Evolutionary conservation across 2,888 invertebrate species (phyloP).

Genomic region (Amphipyra berbera): DNA sequence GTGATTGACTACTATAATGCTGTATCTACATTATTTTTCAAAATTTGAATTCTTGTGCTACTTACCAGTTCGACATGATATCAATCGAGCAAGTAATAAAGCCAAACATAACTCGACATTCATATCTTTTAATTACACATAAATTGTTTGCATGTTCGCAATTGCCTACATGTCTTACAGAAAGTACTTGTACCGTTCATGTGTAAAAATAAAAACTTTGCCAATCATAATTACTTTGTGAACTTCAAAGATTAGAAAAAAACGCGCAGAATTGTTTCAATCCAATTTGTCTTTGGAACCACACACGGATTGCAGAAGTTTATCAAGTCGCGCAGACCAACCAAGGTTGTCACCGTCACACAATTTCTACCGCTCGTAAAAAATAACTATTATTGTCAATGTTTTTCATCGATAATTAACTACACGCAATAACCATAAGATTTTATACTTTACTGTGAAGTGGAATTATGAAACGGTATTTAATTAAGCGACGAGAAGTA

Average conservation of each 20-base stretch:
- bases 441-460: constrained; percentile 29
- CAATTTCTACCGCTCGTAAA: constrained; percentile 36
- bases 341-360: constrained; percentile 54
- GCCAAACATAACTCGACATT: constrained; percentile 1
- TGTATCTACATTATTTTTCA: constrained; percentile 2
- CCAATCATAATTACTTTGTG: constrained; percentile 48
- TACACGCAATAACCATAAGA: constrained; percentile 41
- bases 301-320: constrained; percentile 64
- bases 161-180: constrained; percentile 29
- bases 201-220: constrained; percentile 36
- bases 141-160: constrained; percentile 36
- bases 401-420: constrained; percentile 37
- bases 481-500: constrained; percentile 6
- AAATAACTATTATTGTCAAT: constrained; percentile 44
- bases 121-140: constrained; percentile 31
- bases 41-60: background rate
- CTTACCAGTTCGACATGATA: background rate
- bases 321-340: constrained; percentile 50
- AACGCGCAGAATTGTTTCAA: constrained; percentile 47
- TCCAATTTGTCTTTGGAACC: constrained; percentile 58
- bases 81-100: constrained; percentile 3
- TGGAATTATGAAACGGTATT: constrained; percentile 39
- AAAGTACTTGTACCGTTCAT: constrained; percentile 30
- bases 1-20: background rate
- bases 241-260: constrained; percentile 52